Conservation (phyloP, 1,140 invertebrate species). For the Drosophila quadrilineata region DNA sequence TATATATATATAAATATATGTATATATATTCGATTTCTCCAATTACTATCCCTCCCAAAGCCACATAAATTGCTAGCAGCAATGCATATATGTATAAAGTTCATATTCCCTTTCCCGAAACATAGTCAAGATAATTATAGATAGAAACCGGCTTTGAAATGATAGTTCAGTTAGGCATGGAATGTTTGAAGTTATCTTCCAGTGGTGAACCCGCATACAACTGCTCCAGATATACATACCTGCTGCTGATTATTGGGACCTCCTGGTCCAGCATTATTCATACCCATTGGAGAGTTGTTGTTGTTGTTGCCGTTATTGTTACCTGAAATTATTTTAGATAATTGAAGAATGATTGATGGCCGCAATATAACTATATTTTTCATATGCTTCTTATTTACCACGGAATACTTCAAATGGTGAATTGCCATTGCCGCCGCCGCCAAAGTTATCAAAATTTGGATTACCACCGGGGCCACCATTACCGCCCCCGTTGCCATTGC, state of each 20-base stretch:
- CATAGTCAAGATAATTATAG: too few relatives aligned
- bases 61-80: too few relatives aligned
- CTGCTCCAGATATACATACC: conserved; percentile 45
- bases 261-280: conserved; percentile 49
- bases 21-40: too few relatives aligned
- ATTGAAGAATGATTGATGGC: too few relatives aligned
- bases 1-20: too few relatives aligned
- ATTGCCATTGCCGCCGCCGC: conserved; percentile 56
- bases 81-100: too few relatives aligned
- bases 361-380: not conserved
- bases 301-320: conserved; percentile 34
- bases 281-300: conserved; percentile 57
- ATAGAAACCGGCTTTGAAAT: too few relatives aligned
- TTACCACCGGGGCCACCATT: conserved; percentile 64
- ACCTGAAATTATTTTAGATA: not conserved
- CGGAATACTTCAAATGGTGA: conserved; percentile 73
- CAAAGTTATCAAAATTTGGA: conserved; percentile 71
- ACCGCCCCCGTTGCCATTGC: conserved; percentile 9
- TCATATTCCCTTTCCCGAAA: too few relatives aligned
- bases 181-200: too few relatives aligned
- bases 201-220: not conserved
- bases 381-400: conserved; percentile 41
- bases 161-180: too few relatives aligned
- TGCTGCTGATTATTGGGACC: conserved; percentile 48
- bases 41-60: too few relatives aligned